These are phyloP conservation scores for Phaethornis superciliosus DNA, from an alignment of 2,113 vertebrate genomes.

Conservation along the genomic window DNA sequence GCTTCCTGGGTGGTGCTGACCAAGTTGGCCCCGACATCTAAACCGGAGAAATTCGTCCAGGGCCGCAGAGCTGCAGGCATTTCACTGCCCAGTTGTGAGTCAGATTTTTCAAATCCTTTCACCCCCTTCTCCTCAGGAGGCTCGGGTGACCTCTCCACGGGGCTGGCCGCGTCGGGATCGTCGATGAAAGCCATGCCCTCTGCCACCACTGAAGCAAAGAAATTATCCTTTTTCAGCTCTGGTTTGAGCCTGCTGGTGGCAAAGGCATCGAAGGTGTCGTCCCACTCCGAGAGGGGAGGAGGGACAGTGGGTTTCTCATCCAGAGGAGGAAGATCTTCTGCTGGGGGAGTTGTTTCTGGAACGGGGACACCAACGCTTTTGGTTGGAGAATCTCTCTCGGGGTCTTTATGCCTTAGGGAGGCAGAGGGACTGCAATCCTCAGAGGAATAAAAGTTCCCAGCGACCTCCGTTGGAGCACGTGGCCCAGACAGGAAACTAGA, in stretches of 20 bases:
- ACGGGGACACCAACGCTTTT: conserved; percentile 26
- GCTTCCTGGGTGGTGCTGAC: conserved; percentile 34
- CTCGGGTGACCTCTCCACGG: rapidly evolving
- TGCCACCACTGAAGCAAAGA: not conserved
- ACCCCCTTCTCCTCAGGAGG: not conserved
- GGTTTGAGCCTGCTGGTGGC: conserved; percentile 84
- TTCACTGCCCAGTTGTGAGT: rapidly evolving
- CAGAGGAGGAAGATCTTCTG: conserved; percentile 7
- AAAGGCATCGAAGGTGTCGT: conserved; percentile 86
- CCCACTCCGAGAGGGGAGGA: conserved; percentile 76
- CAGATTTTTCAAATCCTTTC: rapidly evolving
- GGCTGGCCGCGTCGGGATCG: not conserved
- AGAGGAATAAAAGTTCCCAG: conserved; percentile 58
- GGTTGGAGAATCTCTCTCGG: conserved; percentile 41
- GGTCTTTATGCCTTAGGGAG: conserved; percentile 61
- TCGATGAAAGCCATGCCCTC: conserved; percentile 57
- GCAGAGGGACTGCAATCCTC: conserved; percentile 55
- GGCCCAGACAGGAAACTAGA: conserved; percentile 83
- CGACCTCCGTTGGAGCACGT: conserved; percentile 71
- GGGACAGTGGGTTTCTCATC: conserved; percentile 36
- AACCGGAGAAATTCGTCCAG: conserved; percentile 3
- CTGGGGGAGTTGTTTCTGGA: conserved; percentile 74
- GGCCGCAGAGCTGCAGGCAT: not conserved
- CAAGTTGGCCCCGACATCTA: conserved; percentile 21
- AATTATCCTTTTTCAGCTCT: conserved; percentile 11